Evolutionary conservation across 2,888 invertebrate genomes (phyloP), one percentile per base, ranked within the genome.

Genomic region (Andrena praecox): DNA sequence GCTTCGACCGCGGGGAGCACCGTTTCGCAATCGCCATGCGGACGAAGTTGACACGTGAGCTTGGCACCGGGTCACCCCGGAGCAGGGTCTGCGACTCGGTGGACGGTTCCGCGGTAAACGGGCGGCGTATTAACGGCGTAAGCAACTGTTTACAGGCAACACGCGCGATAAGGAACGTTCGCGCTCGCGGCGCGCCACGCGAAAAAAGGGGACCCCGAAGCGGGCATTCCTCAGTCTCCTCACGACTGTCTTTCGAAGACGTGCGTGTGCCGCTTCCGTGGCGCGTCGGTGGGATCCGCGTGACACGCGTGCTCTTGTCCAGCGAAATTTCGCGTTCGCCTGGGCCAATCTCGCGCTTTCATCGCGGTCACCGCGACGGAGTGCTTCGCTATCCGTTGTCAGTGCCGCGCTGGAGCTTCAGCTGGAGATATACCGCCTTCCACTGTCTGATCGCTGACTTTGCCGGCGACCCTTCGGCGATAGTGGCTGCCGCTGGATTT

Each of bases 111-210:
- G 4, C 70, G 52, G 1, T 4, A 60, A 66, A 60, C 63, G 35
- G 29, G 72, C 71, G 72, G 27, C 68, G 64, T 35, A 3, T n/a
- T 20, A 20, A 20, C 20, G 20, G 20, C 20, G 77, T 56, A 63
- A 81, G 73, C 73, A 52, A 74, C 42, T 81, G 77, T 77, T 77
- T 77, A 83, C 83, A 74, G 70, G 73, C 69, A 10, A 20, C 66
- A 56, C 29, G 50, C 35, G 27, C 73, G 82, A 80, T 80, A 80
- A 80, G 76, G 56, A 70, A 69, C 68, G 71, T 60, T 12, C 20
- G 56, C 60, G 67, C 35, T 60, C 29, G 20, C 29, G 54, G 24
- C 72, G 50, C 6, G 54, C 56, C 50, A 5, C 68, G 71, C 75
- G 74, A 80, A 82, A 72, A 72, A 76, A 69, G 31, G 52, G 66